Conservation (phyloP, 2,797 vertebrate genomes). For the Crenuchus spilurus region DNA sequence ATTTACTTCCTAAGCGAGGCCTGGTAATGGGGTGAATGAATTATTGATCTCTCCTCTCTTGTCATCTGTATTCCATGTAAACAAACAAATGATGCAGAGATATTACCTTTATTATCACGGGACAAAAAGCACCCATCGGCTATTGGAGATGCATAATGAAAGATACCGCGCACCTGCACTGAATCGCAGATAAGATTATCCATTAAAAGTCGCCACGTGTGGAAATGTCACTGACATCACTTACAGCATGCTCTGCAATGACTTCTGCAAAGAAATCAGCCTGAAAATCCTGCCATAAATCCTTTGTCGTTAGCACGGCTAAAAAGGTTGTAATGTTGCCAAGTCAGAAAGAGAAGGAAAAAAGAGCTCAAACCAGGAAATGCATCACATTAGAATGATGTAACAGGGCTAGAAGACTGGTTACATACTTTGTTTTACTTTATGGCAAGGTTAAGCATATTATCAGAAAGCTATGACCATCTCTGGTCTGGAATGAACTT, state of each 20-base stretch:
- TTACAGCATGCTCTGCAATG: neutral
- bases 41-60: slow-evolving; percentile 51
- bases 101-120: slow-evolving; percentile 47
- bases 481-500: no score
- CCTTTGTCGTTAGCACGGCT: neutral
- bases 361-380: no score
- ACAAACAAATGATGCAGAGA: slow-evolving; percentile 48
- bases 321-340: neutral
- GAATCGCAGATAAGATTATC: slow-evolving; percentile 40
- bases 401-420: no score
- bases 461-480: no score
- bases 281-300: neutral
- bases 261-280: slow-evolving; percentile 11
- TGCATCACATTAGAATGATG: no score
- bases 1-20: slow-evolving; percentile 50
- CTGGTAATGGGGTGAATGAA: slow-evolving; percentile 47
- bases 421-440: no score
- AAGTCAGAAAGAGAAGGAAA: neutral
- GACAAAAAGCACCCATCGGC: slow-evolving; percentile 35
- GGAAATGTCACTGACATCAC: slow-evolving; percentile 19
- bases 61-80: slow-evolving; percentile 50
- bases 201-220: slow-evolving; percentile 13
- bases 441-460: no score
- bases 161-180: slow-evolving; percentile 33
- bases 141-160: slow-evolving; percentile 45